phyloP scores from a whole-genome alignment of 2,888 invertebrate genomes.

The Chrysomela aeneicollis region DNA sequence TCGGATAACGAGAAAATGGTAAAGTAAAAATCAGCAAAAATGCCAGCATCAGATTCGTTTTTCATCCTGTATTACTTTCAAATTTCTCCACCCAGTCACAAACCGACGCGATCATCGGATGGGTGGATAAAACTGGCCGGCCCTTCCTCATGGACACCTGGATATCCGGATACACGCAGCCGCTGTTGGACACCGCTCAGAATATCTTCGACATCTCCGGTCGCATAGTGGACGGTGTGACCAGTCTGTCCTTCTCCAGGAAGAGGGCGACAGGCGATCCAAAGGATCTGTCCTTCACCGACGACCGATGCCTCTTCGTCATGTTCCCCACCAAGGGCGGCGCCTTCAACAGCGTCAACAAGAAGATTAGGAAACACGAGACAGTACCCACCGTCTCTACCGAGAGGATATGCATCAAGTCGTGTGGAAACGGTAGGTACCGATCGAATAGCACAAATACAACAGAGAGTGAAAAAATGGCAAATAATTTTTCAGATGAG shows the following conservation, averaged over 20 bases:
- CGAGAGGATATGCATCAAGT: conserved; percentile 81
- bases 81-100: conserved; percentile 73
- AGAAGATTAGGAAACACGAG: conserved; percentile 84
- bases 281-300: conserved; percentile 81
- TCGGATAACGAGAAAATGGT: conserved; percentile 86
- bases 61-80: too few species aligned
- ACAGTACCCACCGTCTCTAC: conserved; percentile 76
- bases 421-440: conserved; percentile 81
- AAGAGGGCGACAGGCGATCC: conserved; percentile 78
- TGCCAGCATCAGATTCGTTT: too few species aligned
- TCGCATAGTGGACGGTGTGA: conserved; percentile 76
- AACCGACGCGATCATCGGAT: conserved; percentile 88
- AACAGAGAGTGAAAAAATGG: conserved; percentile 37
- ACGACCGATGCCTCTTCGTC: conserved; percentile 83
- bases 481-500: neutral
- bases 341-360: conserved; percentile 81
- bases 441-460: too few species aligned
- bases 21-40: too few species aligned
- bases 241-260: conserved; percentile 80
- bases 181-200: conserved; percentile 76
- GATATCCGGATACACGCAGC: conserved; percentile 81
- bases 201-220: conserved; percentile 77
- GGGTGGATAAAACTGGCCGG: conserved; percentile 82
- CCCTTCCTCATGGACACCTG: conserved; percentile 90
- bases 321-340: conserved; percentile 90